These are phyloP conservation scores for Pterophyllum scalare DNA, from an alignment of 2,113 vertebrate species.

Conservation along the genomic window DNA sequence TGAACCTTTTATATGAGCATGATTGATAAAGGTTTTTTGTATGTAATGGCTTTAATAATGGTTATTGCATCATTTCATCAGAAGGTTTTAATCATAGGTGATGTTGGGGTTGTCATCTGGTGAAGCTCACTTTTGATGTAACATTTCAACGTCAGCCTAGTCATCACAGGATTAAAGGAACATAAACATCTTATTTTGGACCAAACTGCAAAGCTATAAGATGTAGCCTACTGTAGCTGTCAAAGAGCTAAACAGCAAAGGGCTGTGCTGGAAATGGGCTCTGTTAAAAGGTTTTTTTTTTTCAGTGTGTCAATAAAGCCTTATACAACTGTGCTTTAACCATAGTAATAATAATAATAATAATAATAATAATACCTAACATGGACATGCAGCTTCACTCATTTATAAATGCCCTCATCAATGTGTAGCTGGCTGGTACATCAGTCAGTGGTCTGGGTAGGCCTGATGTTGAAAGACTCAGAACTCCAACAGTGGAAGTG, in stretches of 20 bases:
- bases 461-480: no score
- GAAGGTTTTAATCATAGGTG: neutral
- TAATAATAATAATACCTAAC: neutral
- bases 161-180: no score
- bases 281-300: neutral
- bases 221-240: neutral
- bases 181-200: no score
- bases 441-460: neutral
- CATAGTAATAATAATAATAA: neutral
- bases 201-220: neutral
- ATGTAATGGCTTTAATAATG: neutral
- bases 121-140: neutral
- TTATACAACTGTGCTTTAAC: neutral
- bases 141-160: no score
- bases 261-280: neutral
- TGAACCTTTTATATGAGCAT: neutral
- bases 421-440: neutral
- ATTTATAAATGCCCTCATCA: neutral
- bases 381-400: neutral
- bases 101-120: neutral
- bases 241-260: neutral
- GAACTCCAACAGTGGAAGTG: no score
- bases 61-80: neutral
- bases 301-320: neutral
- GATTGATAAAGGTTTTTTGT: neutral